A percentile compares a stretch with the other conserved stretches of the same genome.
These are phyloP conservation scores for Oryzias woworae DNA, from an alignment of 2,113 vertebrate genomes.

Conservation along the genomic window DNA sequence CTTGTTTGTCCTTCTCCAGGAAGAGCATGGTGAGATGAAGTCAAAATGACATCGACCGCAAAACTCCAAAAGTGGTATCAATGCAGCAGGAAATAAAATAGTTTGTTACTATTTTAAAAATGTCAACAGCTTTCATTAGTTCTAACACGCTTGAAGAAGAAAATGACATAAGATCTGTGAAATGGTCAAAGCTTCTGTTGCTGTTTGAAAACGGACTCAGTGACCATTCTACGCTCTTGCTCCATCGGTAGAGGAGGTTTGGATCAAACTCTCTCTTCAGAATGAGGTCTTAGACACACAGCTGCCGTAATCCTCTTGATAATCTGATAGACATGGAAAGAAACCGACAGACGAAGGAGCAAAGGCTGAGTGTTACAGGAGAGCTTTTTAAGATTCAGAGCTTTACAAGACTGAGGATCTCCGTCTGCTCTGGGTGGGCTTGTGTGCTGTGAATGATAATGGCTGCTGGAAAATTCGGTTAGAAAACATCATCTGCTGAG, in stretches of 20 bases:
- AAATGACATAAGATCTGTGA: no score
- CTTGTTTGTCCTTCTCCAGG: no score
- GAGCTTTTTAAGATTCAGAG: conserved; percentile 23
- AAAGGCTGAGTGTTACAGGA: conserved; percentile 36
- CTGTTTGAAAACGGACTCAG: conserved; percentile 33
- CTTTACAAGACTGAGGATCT: conserved; percentile 29
- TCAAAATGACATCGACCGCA: no score
- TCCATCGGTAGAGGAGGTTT: conserved; percentile 38
- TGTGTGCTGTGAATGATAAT: conserved; percentile 26
- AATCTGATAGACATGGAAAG: conserved; percentile 14
- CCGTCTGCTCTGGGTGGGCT: conserved; percentile 19
- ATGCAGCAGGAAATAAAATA: no score
- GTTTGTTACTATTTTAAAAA: no score
- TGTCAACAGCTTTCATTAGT: no score
- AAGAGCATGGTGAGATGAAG: no score
- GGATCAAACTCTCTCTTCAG: conserved; percentile 17
- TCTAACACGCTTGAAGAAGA: no score
- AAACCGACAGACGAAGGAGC: conserved; percentile 23
- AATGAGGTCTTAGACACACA: conserved; percentile 17
- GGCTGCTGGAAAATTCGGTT: conserved; percentile 3
- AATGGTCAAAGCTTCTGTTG: conserved; percentile 5
- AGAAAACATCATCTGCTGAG: conserved; percentile 1
- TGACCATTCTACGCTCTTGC: conserved; percentile 48
- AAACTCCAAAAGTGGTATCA: no score
- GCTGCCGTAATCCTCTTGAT: conserved; percentile 29